Evolutionary conservation across 2,888 invertebrate genomes (phyloP).

Genomic region (Zelleria hepariella): DNA sequence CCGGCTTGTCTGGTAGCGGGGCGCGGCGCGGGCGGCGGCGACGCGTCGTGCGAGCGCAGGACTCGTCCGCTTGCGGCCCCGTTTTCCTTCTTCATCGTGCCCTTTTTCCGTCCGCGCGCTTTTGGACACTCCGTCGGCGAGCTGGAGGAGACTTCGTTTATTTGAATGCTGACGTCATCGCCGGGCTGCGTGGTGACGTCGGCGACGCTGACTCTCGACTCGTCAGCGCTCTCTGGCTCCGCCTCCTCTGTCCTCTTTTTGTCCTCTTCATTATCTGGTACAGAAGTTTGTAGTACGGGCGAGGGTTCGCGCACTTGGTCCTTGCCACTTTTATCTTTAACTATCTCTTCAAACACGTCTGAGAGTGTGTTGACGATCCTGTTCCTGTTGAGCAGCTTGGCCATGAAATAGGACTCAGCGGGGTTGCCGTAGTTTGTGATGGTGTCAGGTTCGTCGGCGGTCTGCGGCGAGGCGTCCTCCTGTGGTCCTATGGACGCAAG

Average conservation of each 20-base stretch:
- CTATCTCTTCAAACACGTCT: slow-evolving; percentile 52
- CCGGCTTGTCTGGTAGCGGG: slow-evolving; percentile 17
- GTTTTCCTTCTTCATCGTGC: slow-evolving; percentile 23
- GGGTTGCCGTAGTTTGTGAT: slow-evolving; percentile 62
- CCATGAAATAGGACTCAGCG: slow-evolving; percentile 63
- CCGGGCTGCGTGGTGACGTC: slow-evolving; percentile 9
- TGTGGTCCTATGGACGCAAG: slow-evolving; percentile 28
- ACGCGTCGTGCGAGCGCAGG: slow-evolving; percentile 53
- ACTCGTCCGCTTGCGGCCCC: slow-evolving; percentile 43
- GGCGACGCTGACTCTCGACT: background rate
- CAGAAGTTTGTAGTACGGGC: slow-evolving; percentile 16
- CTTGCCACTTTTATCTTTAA: slow-evolving; percentile 1
- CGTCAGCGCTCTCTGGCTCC: slow-evolving; percentile 10
- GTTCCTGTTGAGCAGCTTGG: slow-evolving; percentile 49
- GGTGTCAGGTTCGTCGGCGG: slow-evolving; percentile 21
- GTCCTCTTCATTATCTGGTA: slow-evolving; percentile 1
- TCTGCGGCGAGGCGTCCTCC: slow-evolving; percentile 20
- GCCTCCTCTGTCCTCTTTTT: background rate
- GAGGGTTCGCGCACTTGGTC: slow-evolving; percentile 19
- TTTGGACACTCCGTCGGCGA: slow-evolving; percentile 61
- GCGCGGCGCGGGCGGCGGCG: slow-evolving; percentile 19
- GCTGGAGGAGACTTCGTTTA: slow-evolving; percentile 78
- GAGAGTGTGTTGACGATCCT: slow-evolving; percentile 53
- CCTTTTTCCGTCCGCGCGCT: slow-evolving; percentile 35
- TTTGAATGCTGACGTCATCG: slow-evolving; percentile 71